phyloP scores from a whole-genome alignment of 2,797 vertebrate species.

The Sitta carolinensis region DNA sequence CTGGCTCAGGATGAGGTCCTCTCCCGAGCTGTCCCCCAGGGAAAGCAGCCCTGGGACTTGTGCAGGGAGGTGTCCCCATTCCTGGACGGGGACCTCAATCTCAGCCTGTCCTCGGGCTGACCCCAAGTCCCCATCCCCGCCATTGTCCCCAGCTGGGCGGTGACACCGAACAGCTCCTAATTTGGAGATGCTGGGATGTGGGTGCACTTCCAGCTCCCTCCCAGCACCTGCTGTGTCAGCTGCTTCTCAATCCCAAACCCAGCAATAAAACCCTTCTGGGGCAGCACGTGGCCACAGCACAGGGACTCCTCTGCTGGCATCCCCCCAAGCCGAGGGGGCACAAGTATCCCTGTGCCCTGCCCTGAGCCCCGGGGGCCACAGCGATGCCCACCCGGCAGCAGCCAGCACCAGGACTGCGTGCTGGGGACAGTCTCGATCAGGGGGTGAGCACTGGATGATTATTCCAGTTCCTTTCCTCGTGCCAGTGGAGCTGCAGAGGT shows the following conservation, averaged over 20 bases:
- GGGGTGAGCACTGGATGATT: rapidly evolving
- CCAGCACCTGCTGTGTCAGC: constrained; percentile 16
- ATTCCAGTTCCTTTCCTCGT: rapidly evolving
- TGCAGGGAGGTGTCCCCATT: not conserved
- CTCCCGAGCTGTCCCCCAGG: not conserved
- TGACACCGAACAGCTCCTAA: not conserved
- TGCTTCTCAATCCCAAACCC: not conserved
- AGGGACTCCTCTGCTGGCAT: rapidly evolving
- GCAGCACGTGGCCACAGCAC: not conserved
- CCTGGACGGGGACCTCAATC: not conserved
- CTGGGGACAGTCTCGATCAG: not conserved
- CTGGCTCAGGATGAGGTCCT: not conserved
- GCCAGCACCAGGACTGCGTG: rapidly evolving
- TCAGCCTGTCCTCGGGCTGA: not conserved
- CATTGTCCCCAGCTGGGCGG: rapidly evolving
- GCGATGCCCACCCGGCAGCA: not conserved
- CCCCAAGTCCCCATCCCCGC: not conserved
- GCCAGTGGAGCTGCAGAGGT: not conserved
- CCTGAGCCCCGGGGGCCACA: rapidly evolving
- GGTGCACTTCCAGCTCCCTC: not conserved
- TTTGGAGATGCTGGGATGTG: not conserved
- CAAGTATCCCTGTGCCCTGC: not conserved
- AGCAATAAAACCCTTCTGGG: constrained; percentile 19
- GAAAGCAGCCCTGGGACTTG: not conserved
- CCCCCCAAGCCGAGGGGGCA: rapidly evolving